Evolutionary conservation across 1,140 invertebrate species (phyloP), one percentile per base, ranked within the genome.

Genomic region (Plutomurus gul): DNA sequence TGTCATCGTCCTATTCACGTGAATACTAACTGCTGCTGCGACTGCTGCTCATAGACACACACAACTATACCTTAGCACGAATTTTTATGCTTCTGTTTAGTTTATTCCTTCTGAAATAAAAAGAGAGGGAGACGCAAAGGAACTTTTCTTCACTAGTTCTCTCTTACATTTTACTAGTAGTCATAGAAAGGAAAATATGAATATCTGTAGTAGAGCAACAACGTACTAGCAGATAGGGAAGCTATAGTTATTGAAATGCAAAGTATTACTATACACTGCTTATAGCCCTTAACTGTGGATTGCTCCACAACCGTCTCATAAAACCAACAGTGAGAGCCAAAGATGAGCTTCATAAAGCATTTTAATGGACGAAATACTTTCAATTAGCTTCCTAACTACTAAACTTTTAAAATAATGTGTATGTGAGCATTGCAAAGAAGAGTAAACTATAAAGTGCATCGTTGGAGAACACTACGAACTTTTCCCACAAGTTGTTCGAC

Each of bases 341-440:
- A 65, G 56, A 65, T 65, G 56, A 65, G 56, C 56, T 65, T 65
- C 56, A 65, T 65, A 65, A 65, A 65, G 56, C 56, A 65, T 65
- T 65, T 65, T 65, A 65, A 65, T 65, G 56, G 56, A 65, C 56
- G 56, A 65, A 65, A 65, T 65, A 65, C 56, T 65, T 65, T 65
- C 56, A 65, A 65, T 65, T 65, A 65, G 56, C 56, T 65, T 65
- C 56, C 56, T 65, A 65, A 65, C 56, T 65, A 65, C 56, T 30
- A 65, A 65, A 65, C 56, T 65, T 65, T 65, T 65, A 65, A 65
- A 65, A 65, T 65, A 65, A 65, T 65, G 56, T 65, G 56, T 65
- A 30, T 65, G 56, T 20, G 56, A 65, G 56, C 27, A 65, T n/a
- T 65, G 56, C 56, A 65, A 65, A 33, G 27, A 16, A 27, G 27